These are phyloP conservation scores for Camponotus vicinus DNA, from an alignment of 1,140 invertebrate genomes.

Conservation along the genomic window DNA sequence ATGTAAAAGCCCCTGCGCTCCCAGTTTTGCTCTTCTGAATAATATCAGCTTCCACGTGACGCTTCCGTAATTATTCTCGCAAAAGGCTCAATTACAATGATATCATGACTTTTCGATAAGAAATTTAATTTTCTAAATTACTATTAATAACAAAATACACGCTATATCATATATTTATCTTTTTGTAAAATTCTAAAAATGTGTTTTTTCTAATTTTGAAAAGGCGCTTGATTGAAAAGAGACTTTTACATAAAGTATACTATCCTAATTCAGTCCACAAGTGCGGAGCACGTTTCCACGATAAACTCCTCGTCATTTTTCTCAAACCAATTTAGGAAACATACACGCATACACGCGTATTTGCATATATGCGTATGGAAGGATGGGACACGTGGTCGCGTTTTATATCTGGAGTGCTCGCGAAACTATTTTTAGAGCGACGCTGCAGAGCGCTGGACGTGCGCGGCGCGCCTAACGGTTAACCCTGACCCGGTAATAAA, in stretches of 20 bases:
- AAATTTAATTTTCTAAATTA: not conserved
- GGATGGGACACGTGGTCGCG: slow-evolving; percentile 71
- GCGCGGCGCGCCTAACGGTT: slow-evolving; percentile 82
- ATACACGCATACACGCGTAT: not conserved
- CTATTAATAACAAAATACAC: too few species aligned
- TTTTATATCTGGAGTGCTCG: slow-evolving; percentile 80
- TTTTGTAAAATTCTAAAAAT: not conserved
- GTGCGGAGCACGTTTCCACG: not conserved
- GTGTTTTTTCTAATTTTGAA: not conserved
- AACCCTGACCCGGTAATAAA: slow-evolving; percentile 85
- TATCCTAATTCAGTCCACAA: not conserved
- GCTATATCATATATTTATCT: not conserved
- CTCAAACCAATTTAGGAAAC: not conserved
- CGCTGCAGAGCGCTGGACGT: slow-evolving; percentile 76
- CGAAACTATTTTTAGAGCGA: slow-evolving; percentile 81
- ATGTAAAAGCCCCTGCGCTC: not conserved
- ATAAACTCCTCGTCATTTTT: not conserved
- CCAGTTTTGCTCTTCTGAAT: not conserved
- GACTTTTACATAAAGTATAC: too few species aligned
- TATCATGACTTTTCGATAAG: not conserved
- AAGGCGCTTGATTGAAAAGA: too few species aligned
- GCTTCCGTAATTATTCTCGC: not conserved
- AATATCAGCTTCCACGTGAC: not conserved
- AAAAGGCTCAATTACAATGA: not conserved
- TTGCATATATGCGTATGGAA: slow-evolving; percentile 57